Percentiles rank a stretch among this genome's conserved stretches.
phyloP scores from a whole-genome alignment of 2,797 vertebrate species.

The Botia almorhae region DNA sequence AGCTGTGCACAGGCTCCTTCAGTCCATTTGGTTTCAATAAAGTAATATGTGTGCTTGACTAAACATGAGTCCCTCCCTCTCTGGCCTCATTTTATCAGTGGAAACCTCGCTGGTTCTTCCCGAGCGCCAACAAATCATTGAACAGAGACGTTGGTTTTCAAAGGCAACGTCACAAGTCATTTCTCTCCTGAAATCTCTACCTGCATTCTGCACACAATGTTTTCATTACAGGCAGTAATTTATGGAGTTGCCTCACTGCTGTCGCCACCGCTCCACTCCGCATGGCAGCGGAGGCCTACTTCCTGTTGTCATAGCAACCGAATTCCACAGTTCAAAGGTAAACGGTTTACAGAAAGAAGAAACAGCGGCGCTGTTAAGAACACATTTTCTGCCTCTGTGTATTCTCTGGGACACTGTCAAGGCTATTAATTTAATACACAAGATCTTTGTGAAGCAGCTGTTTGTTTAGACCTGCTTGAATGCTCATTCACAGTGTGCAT shows the following conservation, averaged over 20 bases:
- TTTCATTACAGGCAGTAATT: slow-evolving; percentile 85
- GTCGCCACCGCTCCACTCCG: slow-evolving; percentile 58
- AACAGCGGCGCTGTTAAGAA: too few species aligned
- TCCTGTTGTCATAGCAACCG: slow-evolving; percentile 83
- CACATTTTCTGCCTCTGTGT: too few species aligned
- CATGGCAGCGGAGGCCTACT: slow-evolving; percentile 68
- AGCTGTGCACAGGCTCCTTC: slow-evolving; percentile 35
- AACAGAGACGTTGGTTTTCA: slow-evolving; percentile 78
- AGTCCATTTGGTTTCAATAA: slow-evolving; percentile 81
- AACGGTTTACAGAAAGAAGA: slow-evolving; percentile 78
- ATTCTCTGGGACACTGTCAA: background rate
- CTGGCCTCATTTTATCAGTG: slow-evolving; percentile 75
- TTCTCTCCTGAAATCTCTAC: slow-evolving; percentile 82
- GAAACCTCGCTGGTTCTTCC: slow-evolving; percentile 66
- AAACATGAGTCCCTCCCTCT: slow-evolving; percentile 50
- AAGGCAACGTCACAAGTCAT: slow-evolving; percentile 80
- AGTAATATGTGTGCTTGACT: slow-evolving; percentile 53
- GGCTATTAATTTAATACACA: slow-evolving; percentile 19
- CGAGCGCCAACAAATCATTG: slow-evolving; percentile 68
- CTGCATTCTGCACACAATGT: slow-evolving; percentile 80
- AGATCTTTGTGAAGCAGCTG: background rate
- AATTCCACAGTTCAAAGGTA: slow-evolving; percentile 83
- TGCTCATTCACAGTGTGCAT: too few species aligned
- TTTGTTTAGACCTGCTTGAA: too few species aligned
- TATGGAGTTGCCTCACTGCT: slow-evolving; percentile 74